phyloP scores from a whole-genome alignment of 1,140 invertebrate genomes.

The Capitella teleta region DNA sequence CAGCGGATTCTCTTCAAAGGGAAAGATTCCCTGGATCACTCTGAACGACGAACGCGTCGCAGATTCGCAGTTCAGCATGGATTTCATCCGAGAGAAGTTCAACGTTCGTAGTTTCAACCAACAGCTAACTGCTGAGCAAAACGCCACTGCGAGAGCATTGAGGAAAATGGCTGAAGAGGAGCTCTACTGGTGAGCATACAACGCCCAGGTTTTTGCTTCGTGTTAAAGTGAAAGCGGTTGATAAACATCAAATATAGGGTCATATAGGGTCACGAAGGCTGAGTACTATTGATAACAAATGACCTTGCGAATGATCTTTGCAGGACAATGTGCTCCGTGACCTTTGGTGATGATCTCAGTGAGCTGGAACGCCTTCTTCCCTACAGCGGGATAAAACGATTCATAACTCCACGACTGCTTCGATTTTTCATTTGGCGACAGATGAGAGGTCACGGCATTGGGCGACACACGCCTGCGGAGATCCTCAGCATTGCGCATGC shows the following conservation, averaged over 20 bases:
- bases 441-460: background rate
- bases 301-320: too few relatives aligned
- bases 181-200: constrained; percentile 32
- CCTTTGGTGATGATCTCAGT: too few relatives aligned
- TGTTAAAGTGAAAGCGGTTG: too few relatives aligned
- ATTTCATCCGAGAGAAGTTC: constrained; percentile 32
- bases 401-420: too few relatives aligned
- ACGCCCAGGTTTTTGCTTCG: background rate
- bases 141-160: constrained; percentile 27
- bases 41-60: constrained; percentile 38
- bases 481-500: background rate
- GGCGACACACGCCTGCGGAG: background rate
- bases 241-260: too few relatives aligned
- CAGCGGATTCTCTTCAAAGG: constrained; percentile 26
- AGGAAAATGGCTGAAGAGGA: constrained; percentile 40
- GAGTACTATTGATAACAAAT: too few relatives aligned
- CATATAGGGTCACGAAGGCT: too few relatives aligned
- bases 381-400: too few relatives aligned
- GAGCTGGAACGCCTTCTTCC: too few relatives aligned
- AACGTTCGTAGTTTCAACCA: constrained; percentile 21
- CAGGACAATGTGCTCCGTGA: too few relatives aligned
- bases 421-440: background rate
- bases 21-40: constrained; percentile 43
- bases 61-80: constrained; percentile 43
- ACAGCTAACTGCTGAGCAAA: constrained; percentile 19